phyloP scores from a whole-genome alignment of 2,888 invertebrate genomes.

The Ochropleura plecta region DNA sequence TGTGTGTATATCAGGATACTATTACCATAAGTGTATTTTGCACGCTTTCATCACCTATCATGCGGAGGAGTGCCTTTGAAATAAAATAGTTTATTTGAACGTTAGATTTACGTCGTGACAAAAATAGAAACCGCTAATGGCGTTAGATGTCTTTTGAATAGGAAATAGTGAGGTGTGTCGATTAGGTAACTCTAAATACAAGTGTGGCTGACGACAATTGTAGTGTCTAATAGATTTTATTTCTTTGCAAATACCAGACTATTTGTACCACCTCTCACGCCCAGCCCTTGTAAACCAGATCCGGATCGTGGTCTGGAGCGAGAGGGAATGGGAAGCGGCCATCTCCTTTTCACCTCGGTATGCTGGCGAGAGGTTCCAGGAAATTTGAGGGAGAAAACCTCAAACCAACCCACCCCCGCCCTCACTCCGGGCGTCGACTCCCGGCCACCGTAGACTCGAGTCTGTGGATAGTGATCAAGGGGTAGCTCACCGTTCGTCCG shows the following conservation, averaged over 20 bases:
- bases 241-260: not conserved
- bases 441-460: too few species aligned
- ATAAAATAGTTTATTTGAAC: not conserved
- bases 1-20: conserved; percentile 34
- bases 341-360: too few species aligned
- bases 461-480: too few species aligned
- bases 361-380: too few species aligned
- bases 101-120: conserved; percentile 1
- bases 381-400: too few species aligned
- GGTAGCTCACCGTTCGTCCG: too few species aligned
- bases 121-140: conserved; percentile 15
- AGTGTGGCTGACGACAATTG: not conserved
- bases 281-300: too few species aligned
- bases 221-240: not conserved
- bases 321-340: too few species aligned
- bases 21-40: conserved; percentile 32
- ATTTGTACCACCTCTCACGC: not conserved
- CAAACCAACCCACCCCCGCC: too few species aligned
- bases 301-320: too few species aligned
- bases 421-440: too few species aligned
- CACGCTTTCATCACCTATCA: conserved; percentile 14
- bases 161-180: not conserved
- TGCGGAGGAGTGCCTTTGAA: not conserved
- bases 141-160: not conserved
- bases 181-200: conserved; percentile 5